phyloP scores from a whole-genome alignment of 2,113 vertebrate species.

The Speoplatyrhinus poulsoni region DNA sequence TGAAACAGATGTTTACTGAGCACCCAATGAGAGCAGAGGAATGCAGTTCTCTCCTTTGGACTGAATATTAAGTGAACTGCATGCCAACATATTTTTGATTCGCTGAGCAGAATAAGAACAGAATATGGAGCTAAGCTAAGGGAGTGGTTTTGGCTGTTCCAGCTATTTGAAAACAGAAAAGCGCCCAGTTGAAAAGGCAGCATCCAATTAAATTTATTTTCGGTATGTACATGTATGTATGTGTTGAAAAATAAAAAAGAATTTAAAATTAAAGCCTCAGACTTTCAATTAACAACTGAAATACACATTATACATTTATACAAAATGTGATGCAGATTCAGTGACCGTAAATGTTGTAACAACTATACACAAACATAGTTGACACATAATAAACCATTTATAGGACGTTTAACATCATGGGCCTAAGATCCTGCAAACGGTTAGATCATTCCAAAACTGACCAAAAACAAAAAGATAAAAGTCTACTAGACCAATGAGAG shows the following conservation, averaged over 20 bases:
- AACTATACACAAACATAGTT: not conserved
- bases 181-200: conserved; percentile 51
- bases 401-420: no score
- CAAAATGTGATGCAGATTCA: not conserved
- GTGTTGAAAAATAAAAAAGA: conserved; percentile 28
- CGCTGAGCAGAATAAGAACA: not conserved
- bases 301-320: conserved; percentile 7
- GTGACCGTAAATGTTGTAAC: not conserved
- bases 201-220: conserved; percentile 57
- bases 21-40: not conserved
- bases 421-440: not conserved
- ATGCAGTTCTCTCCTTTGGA: not conserved
- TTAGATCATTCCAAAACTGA: not conserved
- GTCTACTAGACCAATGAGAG: not conserved
- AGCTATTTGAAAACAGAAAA: not conserved
- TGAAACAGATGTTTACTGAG: not conserved
- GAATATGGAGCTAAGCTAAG: not conserved
- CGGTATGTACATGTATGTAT: conserved; percentile 64
- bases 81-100: not conserved
- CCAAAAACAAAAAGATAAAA: not conserved
- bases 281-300: conserved; percentile 10
- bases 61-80: not conserved
- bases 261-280: not conserved
- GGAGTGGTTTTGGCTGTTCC: not conserved
- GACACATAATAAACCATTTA: no score